Evolutionary conservation across 2,797 vertebrate genomes (phyloP).

Genomic region (Coracias cyanogaster): DNA sequence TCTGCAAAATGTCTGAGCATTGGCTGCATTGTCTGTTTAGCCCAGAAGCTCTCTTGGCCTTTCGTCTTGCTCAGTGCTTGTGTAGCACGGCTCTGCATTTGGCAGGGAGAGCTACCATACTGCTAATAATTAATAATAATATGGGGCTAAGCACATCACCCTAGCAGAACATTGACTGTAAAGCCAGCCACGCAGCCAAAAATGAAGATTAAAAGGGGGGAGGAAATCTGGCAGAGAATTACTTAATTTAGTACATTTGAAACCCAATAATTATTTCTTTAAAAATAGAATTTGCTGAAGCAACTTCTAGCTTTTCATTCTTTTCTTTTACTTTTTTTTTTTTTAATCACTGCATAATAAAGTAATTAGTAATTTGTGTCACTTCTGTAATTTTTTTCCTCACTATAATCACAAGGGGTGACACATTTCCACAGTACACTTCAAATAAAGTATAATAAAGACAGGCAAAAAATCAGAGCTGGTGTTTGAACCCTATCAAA

Average conservation of each 20-base stretch:
- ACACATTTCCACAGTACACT: slow-evolving; percentile 41
- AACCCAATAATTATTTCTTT: slow-evolving; percentile 81
- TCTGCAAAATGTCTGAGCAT: not conserved
- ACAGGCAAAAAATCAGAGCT: slow-evolving; percentile 3
- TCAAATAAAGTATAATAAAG: not conserved
- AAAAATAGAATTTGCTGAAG: slow-evolving; percentile 82
- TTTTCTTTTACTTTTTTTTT: not conserved
- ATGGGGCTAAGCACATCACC: not conserved
- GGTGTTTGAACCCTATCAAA: slow-evolving; percentile 29
- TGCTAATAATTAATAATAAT: not conserved
- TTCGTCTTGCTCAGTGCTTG: not conserved
- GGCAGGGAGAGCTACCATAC: not conserved
- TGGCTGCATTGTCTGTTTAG: not conserved
- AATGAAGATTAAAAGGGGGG: slow-evolving; percentile 47
- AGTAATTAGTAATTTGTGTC: slow-evolving; percentile 83
- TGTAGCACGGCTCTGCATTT: not conserved
- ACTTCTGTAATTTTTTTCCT: slow-evolving; percentile 68
- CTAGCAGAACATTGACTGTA: slow-evolving; percentile 35
- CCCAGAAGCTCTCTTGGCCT: not conserved
- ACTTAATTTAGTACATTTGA: slow-evolving; percentile 73
- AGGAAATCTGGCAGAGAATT: slow-evolving; percentile 68
- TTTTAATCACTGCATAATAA: slow-evolving; percentile 77
- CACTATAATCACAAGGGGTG: slow-evolving; percentile 65
- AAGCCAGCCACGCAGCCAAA: slow-evolving; percentile 53
- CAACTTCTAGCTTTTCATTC: slow-evolving; percentile 74